phyloP scores from a whole-genome alignment of 2,888 invertebrate species.

The Iselma pallidipennis region DNA sequence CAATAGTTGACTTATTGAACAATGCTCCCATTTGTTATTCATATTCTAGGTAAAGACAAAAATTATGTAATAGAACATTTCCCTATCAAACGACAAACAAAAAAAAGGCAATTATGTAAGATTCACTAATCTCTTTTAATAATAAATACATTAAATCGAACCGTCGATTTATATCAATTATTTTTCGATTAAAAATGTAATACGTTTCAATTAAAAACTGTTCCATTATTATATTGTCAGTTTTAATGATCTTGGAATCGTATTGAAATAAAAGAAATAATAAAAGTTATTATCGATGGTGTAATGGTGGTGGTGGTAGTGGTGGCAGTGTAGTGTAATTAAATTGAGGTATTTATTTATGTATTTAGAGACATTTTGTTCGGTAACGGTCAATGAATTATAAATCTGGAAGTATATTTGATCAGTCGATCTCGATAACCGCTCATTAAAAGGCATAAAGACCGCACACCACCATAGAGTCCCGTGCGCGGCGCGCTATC shows the following conservation, averaged over 20 bases:
- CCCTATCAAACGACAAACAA: too few species aligned
- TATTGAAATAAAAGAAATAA: background rate
- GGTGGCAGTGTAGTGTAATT: constrained; percentile 33
- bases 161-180: constrained; percentile 20
- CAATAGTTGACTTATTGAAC: constrained; percentile 33
- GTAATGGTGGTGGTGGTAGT: background rate
- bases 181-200: constrained; percentile 26
- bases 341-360: constrained; percentile 37
- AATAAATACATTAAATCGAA: constrained; percentile 3
- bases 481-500: constrained; percentile 38
- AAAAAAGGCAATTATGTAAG: too few species aligned
- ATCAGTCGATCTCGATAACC: constrained; percentile 52
- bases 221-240: constrained; percentile 33
- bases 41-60: constrained; percentile 14
- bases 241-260: constrained; percentile 20
- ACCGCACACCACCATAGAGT: constrained; percentile 32
- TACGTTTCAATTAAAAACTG: constrained; percentile 42
- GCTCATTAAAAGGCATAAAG: constrained; percentile 54
- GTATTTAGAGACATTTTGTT: constrained; percentile 37
- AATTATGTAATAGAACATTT: background rate
- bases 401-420: constrained; percentile 45
- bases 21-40: constrained; percentile 35
- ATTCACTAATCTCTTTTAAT: background rate
- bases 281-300: background rate
- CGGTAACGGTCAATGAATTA: constrained; percentile 43